Percentiles rank a stretch among this genome's conserved stretches.
Conservation (phyloP, 2,797 vertebrate genomes). For the Botia kubotai region DNA sequence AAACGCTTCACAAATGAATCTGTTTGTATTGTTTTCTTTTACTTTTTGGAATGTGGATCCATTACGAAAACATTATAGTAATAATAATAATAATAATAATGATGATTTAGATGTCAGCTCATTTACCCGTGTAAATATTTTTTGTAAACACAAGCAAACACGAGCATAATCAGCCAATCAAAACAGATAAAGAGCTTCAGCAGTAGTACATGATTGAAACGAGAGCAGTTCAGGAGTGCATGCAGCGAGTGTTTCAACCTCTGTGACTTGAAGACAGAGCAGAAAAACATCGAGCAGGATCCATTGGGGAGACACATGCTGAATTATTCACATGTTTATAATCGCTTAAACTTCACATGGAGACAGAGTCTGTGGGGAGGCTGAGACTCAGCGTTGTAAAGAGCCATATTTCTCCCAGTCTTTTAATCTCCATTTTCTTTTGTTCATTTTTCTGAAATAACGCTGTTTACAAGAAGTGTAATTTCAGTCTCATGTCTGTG, state of each 20-base stretch:
- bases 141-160: constrained; percentile 63
- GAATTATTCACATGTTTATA: constrained; percentile 81
- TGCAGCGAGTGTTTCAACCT: constrained; percentile 20
- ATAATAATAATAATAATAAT: background rate
- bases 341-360: constrained; percentile 75
- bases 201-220: constrained; percentile 70
- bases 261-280: constrained; percentile 15
- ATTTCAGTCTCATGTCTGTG: background rate
- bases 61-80: background rate
- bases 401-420: background rate
- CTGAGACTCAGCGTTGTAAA: constrained; percentile 11
- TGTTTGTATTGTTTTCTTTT: background rate
- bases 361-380: constrained; percentile 72
- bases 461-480: background rate
- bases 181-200: constrained; percentile 62
- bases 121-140: constrained; percentile 65
- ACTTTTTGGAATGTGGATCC: background rate
- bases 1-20: background rate
- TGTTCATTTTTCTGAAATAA: background rate
- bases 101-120: too few relatives aligned
- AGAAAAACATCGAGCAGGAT: constrained; percentile 20
- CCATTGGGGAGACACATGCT: constrained; percentile 46
- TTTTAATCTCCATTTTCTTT: background rate
- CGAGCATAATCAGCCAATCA: constrained; percentile 64
- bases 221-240: constrained; percentile 53